These are phyloP conservation scores for Neosilurus hyrtlii DNA, from an alignment of 2,797 vertebrate species.

Conservation along the genomic window DNA sequence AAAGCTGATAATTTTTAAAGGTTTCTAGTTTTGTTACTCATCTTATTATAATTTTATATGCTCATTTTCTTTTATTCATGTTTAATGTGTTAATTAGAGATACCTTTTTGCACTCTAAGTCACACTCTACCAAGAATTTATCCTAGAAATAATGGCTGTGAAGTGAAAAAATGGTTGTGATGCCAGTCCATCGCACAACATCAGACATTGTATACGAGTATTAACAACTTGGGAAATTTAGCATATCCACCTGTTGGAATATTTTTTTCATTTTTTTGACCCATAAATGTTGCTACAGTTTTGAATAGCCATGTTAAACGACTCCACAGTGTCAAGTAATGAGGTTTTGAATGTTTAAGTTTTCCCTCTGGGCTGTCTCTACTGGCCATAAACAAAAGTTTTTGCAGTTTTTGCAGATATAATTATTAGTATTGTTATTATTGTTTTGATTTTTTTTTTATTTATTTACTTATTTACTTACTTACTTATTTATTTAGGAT, in stretches of 20 bases:
- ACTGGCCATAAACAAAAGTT: no score
- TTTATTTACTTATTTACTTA: no score
- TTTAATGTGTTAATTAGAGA: neutral
- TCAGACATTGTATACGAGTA: neutral
- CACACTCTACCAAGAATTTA: neutral
- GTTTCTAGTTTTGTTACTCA: neutral
- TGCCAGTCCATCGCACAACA: neutral
- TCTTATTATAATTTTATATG: neutral
- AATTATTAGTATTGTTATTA: no score
- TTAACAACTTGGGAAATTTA: neutral
- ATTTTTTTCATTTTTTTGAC: neutral
- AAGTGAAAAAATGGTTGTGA: neutral
- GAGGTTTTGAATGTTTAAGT: no score
- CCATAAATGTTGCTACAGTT: no score
- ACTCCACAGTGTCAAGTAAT: no score
- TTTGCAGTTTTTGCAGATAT: no score
- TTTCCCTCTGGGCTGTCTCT: no score
- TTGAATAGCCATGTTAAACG: no score
- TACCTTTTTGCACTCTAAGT: neutral
- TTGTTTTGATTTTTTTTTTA: no score
- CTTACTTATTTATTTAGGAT: no score
- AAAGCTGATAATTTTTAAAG: neutral
- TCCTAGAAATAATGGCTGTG: neutral
- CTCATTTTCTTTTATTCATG: neutral
- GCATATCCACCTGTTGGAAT: neutral